Base-by-base conservation (phyloP, 2,113 vertebrate species). In the Microcebus lehilahytsara region DNA sequence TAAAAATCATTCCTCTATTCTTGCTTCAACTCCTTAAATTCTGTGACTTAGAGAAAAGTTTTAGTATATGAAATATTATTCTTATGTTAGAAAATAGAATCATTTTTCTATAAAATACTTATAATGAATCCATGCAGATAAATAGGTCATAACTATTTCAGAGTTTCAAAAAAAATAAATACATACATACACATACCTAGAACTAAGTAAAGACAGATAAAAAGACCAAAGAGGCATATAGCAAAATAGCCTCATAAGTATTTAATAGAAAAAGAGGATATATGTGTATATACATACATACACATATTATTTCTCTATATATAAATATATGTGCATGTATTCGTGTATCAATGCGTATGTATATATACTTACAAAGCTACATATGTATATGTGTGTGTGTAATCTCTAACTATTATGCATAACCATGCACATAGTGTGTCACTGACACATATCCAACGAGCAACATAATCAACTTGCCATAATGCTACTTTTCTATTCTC, bases 281-380 rank as follows among this genome's bases (percentile, higher is more conserved):
- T 67, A 66, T 71, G 1, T 7, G 2, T 0, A 0, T 14, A 37
- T 32, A 46, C 20, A 37, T 32, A 46, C 20, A 60, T 85, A 9
- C 30, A 49, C n/a, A 49, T 3, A 16, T 6, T 40, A 20, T 80
- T n/a, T 86, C 10, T 74, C 9, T 60, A 3, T 49, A 60, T 23
- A 79, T 72, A 83, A 86, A 81, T 1, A 2, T 72, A 62, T 75
- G 8, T 2, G 2, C 72, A 69, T 67, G 11, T n/a, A 14, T 14
- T 14, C 42, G 2, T 27, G 2, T 58, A 27, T 22, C 42, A 2
- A 34, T 46, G 3, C 32, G 9, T 56, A 27, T 40, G 5, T 80
- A 34, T 23, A 32, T 0, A 77, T 2, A 81, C 11, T 90, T 16
- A 2, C 7, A 12, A 0, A 0, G 17, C 60, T 40, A 32, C 9